Percentiles rank a stretch among this genome's conserved stretches.
Conservation (phyloP, 2,113 vertebrate genomes). For the Conger conger region DNA sequence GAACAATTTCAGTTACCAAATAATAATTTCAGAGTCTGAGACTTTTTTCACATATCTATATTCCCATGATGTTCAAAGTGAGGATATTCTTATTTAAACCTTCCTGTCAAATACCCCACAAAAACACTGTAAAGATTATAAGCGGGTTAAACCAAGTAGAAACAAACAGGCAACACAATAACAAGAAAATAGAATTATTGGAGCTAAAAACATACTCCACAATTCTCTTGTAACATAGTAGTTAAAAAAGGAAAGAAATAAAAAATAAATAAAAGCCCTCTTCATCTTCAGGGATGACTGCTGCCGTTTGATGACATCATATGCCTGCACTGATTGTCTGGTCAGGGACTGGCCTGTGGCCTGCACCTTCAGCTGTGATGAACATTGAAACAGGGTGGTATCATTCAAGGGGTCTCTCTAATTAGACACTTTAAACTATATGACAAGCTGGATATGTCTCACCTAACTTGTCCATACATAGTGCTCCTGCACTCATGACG, state of each 20-base stretch:
- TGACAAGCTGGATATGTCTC: not conserved
- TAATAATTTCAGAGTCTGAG: not conserved
- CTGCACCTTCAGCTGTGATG: not conserved
- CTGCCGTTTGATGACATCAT: conserved; percentile 12
- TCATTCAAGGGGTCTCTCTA: not conserved
- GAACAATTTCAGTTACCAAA: not conserved
- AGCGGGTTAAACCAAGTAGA: not conserved
- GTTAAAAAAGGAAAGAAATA: conserved; percentile 10
- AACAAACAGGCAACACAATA: not conserved
- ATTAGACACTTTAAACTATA: not conserved
- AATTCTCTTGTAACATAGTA: not conserved
- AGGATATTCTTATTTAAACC: not conserved
- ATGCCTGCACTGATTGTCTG: conserved; percentile 11
- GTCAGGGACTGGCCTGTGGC: not conserved
- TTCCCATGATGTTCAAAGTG: not conserved
- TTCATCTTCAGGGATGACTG: conserved; percentile 8
- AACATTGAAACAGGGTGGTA: not conserved
- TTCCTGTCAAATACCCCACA: conserved; percentile 5
- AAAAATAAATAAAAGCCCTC: not conserved
- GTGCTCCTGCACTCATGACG: not conserved
- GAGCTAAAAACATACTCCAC: conserved; percentile 25
- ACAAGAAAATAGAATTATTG: conserved; percentile 10
- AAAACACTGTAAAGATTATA: not conserved
- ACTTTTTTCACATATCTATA: conserved; percentile 1
- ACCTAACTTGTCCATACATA: not conserved